Percentiles rank a stretch among this genome's conserved stretches.
These are phyloP conservation scores for Simalia tracyae DNA, from an alignment of 2,797 vertebrate genomes.

Conservation along the genomic window DNA sequence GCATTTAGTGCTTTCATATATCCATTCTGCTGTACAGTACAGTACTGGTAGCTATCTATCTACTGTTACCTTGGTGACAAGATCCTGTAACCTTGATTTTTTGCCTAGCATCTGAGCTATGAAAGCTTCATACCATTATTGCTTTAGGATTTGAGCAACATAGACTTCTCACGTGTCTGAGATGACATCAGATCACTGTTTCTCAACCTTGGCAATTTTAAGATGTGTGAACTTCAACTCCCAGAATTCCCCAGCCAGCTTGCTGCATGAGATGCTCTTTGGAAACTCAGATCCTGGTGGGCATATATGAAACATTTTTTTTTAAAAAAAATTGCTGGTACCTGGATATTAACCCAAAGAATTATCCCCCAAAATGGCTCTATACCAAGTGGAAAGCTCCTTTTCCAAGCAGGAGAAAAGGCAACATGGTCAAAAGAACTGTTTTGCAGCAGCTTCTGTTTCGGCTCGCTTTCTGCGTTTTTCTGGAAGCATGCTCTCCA, in stretches of 20 bases:
- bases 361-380: neutral
- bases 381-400: neutral
- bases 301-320: neutral
- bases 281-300: neutral
- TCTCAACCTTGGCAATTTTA: no score
- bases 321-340: neutral
- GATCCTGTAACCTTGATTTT: slow-evolving; percentile 14
- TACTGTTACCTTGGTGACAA: slow-evolving; percentile 25
- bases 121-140: neutral
- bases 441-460: neutral
- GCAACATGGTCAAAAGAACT: neutral
- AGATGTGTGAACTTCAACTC: no score
- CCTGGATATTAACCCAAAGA: neutral
- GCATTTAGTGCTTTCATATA: neutral
- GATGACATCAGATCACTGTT: neutral
- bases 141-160: neutral
- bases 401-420: neutral
- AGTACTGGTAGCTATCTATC: neutral
- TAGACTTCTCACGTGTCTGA: neutral
- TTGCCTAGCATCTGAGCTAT: neutral
- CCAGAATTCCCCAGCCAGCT: no score
- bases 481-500: neutral
- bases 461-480: neutral
- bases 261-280: neutral
- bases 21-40: neutral